These are phyloP conservation scores for Rhynchonema sp. DNA, from an alignment of 2,888 invertebrate species.

Conservation along the genomic window DNA sequence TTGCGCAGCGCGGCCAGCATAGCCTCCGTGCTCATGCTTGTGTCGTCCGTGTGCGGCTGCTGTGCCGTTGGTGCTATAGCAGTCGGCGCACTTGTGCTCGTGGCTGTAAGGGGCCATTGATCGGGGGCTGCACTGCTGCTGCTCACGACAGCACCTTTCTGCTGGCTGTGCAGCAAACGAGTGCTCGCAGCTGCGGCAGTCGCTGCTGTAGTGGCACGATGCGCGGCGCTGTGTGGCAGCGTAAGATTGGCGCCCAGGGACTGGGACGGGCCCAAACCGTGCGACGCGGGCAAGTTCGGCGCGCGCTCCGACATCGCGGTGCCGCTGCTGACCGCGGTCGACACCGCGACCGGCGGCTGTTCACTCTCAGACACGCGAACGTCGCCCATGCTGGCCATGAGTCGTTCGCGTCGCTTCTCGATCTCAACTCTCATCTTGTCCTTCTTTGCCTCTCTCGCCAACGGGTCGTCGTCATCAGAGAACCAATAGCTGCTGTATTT, in stretches of 20 bases:
- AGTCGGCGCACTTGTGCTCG: too few species aligned
- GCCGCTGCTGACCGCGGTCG: too few species aligned
- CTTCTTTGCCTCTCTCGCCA: constrained; percentile 40
- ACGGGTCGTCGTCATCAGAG: constrained; percentile 34
- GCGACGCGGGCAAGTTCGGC: background rate
- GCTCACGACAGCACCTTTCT: too few species aligned
- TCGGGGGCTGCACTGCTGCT: too few species aligned
- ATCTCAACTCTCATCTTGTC: constrained; percentile 41
- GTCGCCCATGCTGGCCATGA: constrained; percentile 15
- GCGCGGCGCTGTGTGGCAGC: background rate
- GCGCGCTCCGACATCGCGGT: too few species aligned
- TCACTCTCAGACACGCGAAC: background rate
- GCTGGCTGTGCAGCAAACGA: too few species aligned
- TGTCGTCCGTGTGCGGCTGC: too few species aligned
- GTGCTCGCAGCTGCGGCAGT: too few species aligned
- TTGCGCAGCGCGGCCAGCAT: too few species aligned
- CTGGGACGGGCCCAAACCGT: background rate
- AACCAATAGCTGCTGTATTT: constrained; percentile 30
- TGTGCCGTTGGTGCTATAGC: too few species aligned
- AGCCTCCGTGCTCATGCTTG: too few species aligned
- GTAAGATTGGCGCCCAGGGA: background rate
- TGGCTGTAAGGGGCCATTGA: too few species aligned
- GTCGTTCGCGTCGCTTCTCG: constrained; percentile 39
- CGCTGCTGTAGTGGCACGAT: background rate
- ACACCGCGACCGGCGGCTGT: background rate